Evolutionary conservation across 2,113 vertebrate species (phyloP).

Genomic region (Anoura caudifer): DNA sequence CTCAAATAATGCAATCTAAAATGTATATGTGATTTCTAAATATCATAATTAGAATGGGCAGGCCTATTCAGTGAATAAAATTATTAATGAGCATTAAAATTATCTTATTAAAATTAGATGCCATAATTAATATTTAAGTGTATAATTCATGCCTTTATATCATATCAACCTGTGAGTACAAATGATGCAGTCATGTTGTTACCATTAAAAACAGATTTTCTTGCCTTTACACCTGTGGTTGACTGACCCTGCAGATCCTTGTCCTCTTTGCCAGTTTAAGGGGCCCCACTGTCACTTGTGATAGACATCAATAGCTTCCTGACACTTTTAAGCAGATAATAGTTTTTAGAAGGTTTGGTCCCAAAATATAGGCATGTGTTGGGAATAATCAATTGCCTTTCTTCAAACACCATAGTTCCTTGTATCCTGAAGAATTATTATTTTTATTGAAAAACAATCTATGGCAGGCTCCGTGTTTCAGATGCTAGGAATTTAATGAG

Average conservation of each 20-base stretch:
- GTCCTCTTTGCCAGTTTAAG: not conserved
- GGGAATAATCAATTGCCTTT: not conserved
- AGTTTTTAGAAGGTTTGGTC: not conserved
- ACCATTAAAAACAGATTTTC: not conserved
- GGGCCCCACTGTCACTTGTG: accelerated
- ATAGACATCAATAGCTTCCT: not conserved
- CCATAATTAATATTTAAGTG: not conserved
- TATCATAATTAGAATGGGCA: not conserved
- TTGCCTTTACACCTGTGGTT: not conserved
- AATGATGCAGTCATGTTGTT: not conserved
- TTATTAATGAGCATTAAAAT: not conserved
- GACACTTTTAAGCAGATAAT: not conserved
- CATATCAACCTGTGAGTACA: not conserved
- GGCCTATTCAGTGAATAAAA: not conserved
- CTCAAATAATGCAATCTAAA: slow-evolving; percentile 25
- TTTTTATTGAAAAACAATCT: not conserved
- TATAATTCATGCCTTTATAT: not conserved
- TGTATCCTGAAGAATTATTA: not conserved
- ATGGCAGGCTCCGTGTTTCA: not conserved
- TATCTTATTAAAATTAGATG: not conserved
- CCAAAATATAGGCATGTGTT: not conserved
- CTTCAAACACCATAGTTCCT: not conserved
- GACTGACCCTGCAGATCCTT: not conserved
- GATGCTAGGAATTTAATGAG: not conserved
- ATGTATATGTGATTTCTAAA: not conserved